A percentile compares a stretch with the other conserved stretches of the same genome.
phyloP scores from a whole-genome alignment of 92 coral and sea anemone species.

The Siderastrea radians region DNA sequence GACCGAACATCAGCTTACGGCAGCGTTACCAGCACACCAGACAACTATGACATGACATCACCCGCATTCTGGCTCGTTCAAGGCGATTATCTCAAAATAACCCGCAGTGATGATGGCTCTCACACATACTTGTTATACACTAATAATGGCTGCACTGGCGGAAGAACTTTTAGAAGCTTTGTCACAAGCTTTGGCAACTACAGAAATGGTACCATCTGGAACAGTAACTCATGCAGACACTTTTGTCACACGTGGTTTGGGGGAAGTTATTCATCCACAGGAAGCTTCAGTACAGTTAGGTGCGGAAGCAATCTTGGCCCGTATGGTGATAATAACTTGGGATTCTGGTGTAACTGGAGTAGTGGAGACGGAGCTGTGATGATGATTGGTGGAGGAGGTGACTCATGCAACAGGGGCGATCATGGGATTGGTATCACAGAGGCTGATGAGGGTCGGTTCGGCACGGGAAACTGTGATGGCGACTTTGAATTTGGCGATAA shows the following conservation, averaged over 20 bases:
- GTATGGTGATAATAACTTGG: constrained; percentile 17
- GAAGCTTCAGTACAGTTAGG: constrained; percentile 43
- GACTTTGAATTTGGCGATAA: too few species aligned
- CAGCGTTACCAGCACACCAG: constrained; percentile 51
- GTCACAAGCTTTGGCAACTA: constrained; percentile 71
- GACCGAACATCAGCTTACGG: constrained; percentile 68
- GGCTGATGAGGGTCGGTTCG: background rate
- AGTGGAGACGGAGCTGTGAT: constrained; percentile 50
- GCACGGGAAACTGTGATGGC: background rate
- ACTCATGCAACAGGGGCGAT: constrained; percentile 31
- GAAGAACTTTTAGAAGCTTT: constrained; percentile 67
- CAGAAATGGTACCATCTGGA: constrained; percentile 60
- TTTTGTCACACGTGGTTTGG: constrained; percentile 66
- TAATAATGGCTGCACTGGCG: constrained; percentile 53
- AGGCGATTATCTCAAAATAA: constrained; percentile 71
- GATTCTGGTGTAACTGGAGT: constrained; percentile 83
- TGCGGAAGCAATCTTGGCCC: constrained; percentile 65
- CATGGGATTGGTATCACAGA: constrained; percentile 77
- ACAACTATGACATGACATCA: constrained; percentile 82
- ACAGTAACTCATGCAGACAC: constrained; percentile 62
- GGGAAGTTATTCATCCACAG: constrained; percentile 51
- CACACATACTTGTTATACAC: constrained; percentile 71
- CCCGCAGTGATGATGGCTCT: constrained; percentile 75
- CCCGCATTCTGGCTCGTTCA: constrained; percentile 73
- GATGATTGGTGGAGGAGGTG: constrained; percentile 67